Evolutionary conservation across 2,113 vertebrate genomes (phyloP), one percentile per base, ranked within the genome.

Genomic region (Bubalus kerabau): DNA sequence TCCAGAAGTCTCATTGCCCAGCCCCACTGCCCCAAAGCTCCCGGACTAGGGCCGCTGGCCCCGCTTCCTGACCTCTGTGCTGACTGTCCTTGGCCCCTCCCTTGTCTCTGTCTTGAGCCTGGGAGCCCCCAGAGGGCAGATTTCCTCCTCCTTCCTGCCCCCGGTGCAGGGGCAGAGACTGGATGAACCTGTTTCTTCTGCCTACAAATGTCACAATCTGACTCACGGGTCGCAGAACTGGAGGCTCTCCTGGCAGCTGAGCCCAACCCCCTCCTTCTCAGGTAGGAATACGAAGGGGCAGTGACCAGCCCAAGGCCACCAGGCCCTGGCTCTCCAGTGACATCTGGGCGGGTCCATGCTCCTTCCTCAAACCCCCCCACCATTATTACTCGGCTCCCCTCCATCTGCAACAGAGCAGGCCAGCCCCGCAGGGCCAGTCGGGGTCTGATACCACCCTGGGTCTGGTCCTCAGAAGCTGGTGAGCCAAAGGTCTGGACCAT

Each of bases 161-260:
- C 40, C 19, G 1, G 57, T 2, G 3, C 12, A 91, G 81, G 67
- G 86, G 86, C 56, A 78, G 93, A 32, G 32, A 80, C 50, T 64
- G 3, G 97, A 62, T 15, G 6, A 93, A 93, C 97, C 94, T 81
- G 97, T 92, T 97, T 87, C 76, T 90, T 76, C 64, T n/a, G 52
- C 56, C 64, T 84, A 30, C 74, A 32, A 40, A 82, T 67, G 76
- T 43, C 92, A 83, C 9, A 10, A 26, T 2, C 84, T 96, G 87
- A 90, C 48, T 64, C 86, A 84, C 0, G 19, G 67, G 67, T 15
- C 9, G 15, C 43, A n/a, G n/a, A 80, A 40, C 40, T 54, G 21
- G 52, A 32, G 32, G n/a, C 13, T 17, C 17, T 89, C 84, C 46
- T 2, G 12, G 52, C 81, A 40, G 74, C 32, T 9, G 46, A 88